phyloP scores from a whole-genome alignment of 1,140 invertebrate species.

The silkworm (Bombyx mori) region ASM3026992v2 NC_085133.1:9311001-9311500 shows the following conservation, averaged over 20 bases:
- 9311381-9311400: not conserved
- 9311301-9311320: too few relatives aligned
- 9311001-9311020: constrained; percentile 91
- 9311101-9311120: constrained; percentile 92
- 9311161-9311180: too few relatives aligned
- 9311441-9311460: constrained; percentile 92
- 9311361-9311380: too few relatives aligned
- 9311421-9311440: constrained; percentile 91
- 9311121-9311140: constrained; percentile 85
- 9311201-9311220: too few relatives aligned
- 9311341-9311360: too few relatives aligned
- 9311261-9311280: too few relatives aligned
- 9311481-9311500: constrained; percentile 80
- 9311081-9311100: constrained; percentile 91
- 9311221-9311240: too few relatives aligned
- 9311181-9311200: too few relatives aligned
- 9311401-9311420: constrained; percentile 87
- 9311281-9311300: too few relatives aligned
- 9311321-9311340: too few relatives aligned
- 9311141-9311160: not conserved
- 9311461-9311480: constrained; percentile 92
- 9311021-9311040: constrained; percentile 91
- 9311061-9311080: constrained; percentile 94
- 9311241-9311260: too few relatives aligned
- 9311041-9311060: constrained; percentile 94